These are phyloP conservation scores for Apis dorsata DNA, from an alignment of 1,140 invertebrate species.

Conservation along the genomic window DNA sequence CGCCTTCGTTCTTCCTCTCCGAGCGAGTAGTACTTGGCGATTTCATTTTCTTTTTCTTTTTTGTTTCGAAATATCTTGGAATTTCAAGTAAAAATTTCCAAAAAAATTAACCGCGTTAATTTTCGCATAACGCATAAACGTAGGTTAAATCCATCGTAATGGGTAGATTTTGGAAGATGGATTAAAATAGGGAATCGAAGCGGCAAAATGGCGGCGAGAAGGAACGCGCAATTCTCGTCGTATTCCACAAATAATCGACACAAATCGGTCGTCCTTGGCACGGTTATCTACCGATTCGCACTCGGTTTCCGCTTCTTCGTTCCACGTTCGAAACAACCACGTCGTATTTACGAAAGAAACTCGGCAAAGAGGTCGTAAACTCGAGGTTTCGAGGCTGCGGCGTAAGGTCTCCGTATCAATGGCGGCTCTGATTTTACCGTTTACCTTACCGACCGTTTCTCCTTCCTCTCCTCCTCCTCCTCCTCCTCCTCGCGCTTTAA, in stretches of 20 bases:
- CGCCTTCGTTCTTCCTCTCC: slow-evolving; percentile 44
- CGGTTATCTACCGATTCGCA: slow-evolving; percentile 24
- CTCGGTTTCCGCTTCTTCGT: not conserved
- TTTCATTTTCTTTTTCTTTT: not conserved
- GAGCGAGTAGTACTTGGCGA: too few species aligned
- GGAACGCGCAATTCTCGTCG: slow-evolving; percentile 3
- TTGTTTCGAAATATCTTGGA: too few species aligned
- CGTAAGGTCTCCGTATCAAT: slow-evolving; percentile 76
- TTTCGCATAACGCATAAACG: too few species aligned
- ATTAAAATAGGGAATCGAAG: not conserved
- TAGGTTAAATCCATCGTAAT: not conserved
- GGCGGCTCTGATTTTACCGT: slow-evolving; percentile 72
- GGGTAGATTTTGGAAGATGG: not conserved
- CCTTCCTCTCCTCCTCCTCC: not conserved
- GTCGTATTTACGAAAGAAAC: not conserved
- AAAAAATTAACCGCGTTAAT: too few species aligned
- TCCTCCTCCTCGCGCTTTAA: not conserved
- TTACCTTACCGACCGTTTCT: slow-evolving; percentile 54
- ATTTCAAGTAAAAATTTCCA: too few species aligned
- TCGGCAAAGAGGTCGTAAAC: not conserved
- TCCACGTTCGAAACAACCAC: not conserved
- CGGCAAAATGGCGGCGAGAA: slow-evolving; percentile 14
- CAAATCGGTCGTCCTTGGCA: slow-evolving; percentile 21
- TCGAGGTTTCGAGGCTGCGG: slow-evolving; percentile 3
- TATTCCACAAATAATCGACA: slow-evolving; percentile 10